Conservation (phyloP, 1,140 invertebrate species). For the Dendrolimus kikuchii region DNA sequence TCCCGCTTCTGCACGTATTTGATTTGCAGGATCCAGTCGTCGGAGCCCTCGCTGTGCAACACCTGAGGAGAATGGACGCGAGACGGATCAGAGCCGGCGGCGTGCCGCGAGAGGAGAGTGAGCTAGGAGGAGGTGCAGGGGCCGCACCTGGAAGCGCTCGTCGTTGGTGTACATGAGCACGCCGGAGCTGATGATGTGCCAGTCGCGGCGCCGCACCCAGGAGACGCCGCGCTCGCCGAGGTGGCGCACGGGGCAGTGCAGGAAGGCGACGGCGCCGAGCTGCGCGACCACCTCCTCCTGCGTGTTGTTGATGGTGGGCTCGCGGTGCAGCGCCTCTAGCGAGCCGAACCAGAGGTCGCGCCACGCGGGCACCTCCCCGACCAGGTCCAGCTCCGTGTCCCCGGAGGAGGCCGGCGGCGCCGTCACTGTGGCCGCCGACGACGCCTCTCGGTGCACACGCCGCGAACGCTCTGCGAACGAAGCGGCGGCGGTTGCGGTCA, state of each 20-base stretch:
- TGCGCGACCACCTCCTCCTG: constrained; percentile 83
- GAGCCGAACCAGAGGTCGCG: constrained; percentile 76
- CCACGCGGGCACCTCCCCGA: constrained; percentile 66
- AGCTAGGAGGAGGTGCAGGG: not conserved
- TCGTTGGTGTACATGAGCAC: constrained; percentile 93
- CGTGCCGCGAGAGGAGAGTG: not conserved
- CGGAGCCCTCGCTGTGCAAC: constrained; percentile 74
- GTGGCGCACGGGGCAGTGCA: constrained; percentile 78
- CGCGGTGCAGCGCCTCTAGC: constrained; percentile 73
- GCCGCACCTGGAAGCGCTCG: constrained; percentile 82
- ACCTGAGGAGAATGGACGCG: constrained; percentile 38
- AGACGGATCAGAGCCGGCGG: no score
- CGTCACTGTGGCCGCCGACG: constrained; percentile 9
- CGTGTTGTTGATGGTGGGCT: constrained; percentile 71
- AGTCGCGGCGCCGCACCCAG: constrained; percentile 91
- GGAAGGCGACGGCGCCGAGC: constrained; percentile 85
- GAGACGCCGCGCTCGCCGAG: constrained; percentile 73
- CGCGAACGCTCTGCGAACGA: not conserved
- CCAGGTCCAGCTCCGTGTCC: constrained; percentile 28
- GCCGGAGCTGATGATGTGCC: constrained; percentile 93
- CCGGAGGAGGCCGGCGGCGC: constrained; percentile 12
- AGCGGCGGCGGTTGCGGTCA: not conserved
- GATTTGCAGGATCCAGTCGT: constrained; percentile 92
- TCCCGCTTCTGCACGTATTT: constrained; percentile 93
- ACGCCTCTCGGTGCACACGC: constrained; percentile 18